phyloP scores from a whole-genome alignment of 2,797 vertebrate genomes.

The Sciurus carolinensis region DNA sequence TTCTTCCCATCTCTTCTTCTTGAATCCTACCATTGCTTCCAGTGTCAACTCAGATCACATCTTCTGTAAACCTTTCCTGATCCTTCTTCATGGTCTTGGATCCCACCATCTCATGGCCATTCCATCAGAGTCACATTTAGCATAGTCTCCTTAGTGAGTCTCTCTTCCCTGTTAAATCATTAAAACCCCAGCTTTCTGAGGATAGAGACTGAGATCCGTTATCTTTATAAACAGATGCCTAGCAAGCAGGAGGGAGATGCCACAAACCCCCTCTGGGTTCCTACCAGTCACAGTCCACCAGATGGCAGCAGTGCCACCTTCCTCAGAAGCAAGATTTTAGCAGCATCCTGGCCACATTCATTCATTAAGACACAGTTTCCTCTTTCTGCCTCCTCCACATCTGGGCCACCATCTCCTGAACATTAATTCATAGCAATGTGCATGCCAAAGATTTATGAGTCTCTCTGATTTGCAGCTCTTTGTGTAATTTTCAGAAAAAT shows the following conservation, averaged over 20 bases:
- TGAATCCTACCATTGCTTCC: not conserved
- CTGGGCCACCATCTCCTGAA: not conserved
- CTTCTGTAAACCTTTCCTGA: not conserved
- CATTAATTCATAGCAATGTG: not conserved
- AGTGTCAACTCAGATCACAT: not conserved
- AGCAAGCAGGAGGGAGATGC: not conserved
- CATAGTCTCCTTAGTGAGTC: not conserved
- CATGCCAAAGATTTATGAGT: not conserved
- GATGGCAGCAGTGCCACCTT: slow-evolving; percentile 56
- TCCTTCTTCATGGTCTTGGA: no score
- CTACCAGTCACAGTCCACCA: not conserved
- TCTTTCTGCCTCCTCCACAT: not conserved
- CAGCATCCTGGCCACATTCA: not conserved
- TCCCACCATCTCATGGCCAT: not conserved
- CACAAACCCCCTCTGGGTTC: not conserved
- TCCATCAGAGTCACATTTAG: not conserved
- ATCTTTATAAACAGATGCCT: not conserved
- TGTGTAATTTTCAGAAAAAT: slow-evolving; percentile 36
- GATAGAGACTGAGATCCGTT: not conserved
- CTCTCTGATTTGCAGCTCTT: not conserved
- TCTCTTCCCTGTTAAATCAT: not conserved
- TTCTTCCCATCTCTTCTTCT: not conserved
- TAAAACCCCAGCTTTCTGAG: not conserved
- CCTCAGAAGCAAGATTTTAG: no score
- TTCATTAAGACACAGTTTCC: not conserved